These are phyloP conservation scores for Hyposoter dolosus DNA, from an alignment of 2,888 invertebrate genomes.

Conservation along the genomic window DNA sequence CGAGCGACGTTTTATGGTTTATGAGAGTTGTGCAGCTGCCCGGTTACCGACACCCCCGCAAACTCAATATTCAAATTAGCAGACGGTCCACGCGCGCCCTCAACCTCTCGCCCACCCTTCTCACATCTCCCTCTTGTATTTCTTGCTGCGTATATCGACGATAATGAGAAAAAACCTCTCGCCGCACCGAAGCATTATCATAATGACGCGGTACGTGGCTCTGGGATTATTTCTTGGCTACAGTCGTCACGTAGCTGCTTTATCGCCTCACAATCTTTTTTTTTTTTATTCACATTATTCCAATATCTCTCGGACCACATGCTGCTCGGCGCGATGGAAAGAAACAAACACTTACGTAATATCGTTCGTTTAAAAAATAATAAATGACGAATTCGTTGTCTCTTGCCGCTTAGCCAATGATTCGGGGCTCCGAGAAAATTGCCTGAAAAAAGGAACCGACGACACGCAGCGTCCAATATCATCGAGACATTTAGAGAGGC, in stretches of 20 bases:
- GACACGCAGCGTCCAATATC: slow-evolving; percentile 46
- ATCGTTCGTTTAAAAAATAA: slow-evolving; percentile 36
- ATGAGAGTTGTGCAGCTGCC: slow-evolving; percentile 82
- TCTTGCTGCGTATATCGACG: slow-evolving; percentile 66
- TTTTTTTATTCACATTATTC: slow-evolving; percentile 3
- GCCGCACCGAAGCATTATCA: slow-evolving; percentile 74
- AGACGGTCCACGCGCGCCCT: slow-evolving; percentile 69
- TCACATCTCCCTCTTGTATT: slow-evolving; percentile 15
- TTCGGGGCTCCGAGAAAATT: slow-evolving; percentile 47
- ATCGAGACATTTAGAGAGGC: slow-evolving; percentile 51
- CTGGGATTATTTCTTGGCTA: slow-evolving; percentile 50
- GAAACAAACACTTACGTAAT: slow-evolving; percentile 46
- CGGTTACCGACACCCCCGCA: slow-evolving; percentile 83
- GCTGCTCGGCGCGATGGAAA: neutral
- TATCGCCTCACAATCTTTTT: slow-evolving; percentile 12
- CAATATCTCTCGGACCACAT: neutral
- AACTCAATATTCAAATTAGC: slow-evolving; percentile 84
- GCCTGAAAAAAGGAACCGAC: slow-evolving; percentile 19
- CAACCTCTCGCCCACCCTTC: slow-evolving; percentile 37
- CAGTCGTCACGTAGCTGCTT: slow-evolving; percentile 23
- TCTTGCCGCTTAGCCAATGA: slow-evolving; percentile 10
- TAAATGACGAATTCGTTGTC: slow-evolving; percentile 52
- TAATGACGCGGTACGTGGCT: slow-evolving; percentile 65
- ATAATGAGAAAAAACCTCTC: slow-evolving; percentile 75
- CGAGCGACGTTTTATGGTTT: slow-evolving; percentile 81